A percentile compares a stretch with the other conserved stretches of the same genome.
Conservation (phyloP, 2,888 invertebrate genomes). For the Bhutanitis thaidina region DNA sequence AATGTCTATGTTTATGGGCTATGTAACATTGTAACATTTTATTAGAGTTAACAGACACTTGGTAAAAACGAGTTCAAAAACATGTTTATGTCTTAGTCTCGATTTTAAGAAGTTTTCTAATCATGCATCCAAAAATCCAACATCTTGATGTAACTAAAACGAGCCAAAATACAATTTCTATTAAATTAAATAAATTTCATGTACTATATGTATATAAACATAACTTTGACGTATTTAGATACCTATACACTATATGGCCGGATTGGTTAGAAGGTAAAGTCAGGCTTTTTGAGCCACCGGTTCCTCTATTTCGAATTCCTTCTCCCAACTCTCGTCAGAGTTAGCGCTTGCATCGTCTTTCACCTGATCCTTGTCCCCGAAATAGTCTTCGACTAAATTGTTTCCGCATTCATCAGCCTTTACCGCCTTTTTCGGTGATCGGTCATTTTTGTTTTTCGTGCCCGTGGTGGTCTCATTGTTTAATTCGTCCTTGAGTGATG, state of each 20-base stretch:
- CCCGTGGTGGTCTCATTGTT: conserved; percentile 38
- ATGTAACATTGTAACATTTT: too few species aligned
- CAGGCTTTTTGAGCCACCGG: conserved; percentile 29
- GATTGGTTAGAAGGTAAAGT: neutral
- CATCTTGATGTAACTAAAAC: too few species aligned
- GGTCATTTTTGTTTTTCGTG: conserved; percentile 41
- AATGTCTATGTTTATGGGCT: too few species aligned
- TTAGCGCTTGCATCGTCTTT: conserved; percentile 73
- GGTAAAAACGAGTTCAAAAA: too few species aligned
- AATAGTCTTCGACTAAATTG: conserved; percentile 75
- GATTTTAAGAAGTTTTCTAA: too few species aligned
- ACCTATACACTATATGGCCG: conserved; percentile 8
- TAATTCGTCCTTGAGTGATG: conserved; percentile 50
- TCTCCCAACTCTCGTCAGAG: conserved; percentile 81
- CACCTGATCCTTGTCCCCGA: conserved; percentile 60
- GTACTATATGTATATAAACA: conserved; percentile 1
- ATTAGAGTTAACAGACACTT: too few species aligned
- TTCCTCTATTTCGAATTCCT: conserved; percentile 79
- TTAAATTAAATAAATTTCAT: neutral
- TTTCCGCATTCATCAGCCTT: conserved; percentile 71
- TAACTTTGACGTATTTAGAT: neutral
- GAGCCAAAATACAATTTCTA: too few species aligned
- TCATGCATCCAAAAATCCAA: too few species aligned
- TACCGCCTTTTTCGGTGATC: conserved; percentile 50
- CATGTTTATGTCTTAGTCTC: too few species aligned